Conservation (phyloP, 2,113 vertebrate species). For the Pluvialis apricaria region DNA sequence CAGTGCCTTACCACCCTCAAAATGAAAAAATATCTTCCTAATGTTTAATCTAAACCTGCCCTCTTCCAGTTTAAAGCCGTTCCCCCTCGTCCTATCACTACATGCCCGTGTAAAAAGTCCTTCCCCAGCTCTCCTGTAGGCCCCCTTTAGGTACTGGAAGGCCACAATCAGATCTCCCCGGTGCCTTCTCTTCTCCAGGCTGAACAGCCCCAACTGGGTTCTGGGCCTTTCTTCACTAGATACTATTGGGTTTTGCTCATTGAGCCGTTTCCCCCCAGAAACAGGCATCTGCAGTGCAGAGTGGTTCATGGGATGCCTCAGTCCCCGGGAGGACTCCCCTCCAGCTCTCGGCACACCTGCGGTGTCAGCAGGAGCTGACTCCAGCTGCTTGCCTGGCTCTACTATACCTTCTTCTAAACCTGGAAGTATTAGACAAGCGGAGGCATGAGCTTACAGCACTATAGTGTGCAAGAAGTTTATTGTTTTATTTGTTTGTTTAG, state of each 20-base stretch:
- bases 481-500: neutral
- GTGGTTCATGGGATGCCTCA: neutral
- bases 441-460: neutral
- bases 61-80: too few relatives aligned
- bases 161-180: too few relatives aligned
- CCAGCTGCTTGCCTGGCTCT: neutral
- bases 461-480: neutral
- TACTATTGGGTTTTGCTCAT: neutral
- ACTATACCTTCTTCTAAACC: neutral
- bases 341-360: accelerated
- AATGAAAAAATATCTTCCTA: too few relatives aligned
- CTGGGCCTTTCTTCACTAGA: neutral
- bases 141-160: too few relatives aligned
- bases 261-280: neutral
- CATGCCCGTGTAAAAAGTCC: too few relatives aligned
- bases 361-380: neutral
- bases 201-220: too few relatives aligned
- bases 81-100: too few relatives aligned
- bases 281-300: neutral
- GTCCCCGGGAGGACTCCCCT: neutral
- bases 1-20: too few relatives aligned
- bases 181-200: too few relatives aligned
- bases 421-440: neutral
- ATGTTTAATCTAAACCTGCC: too few relatives aligned
- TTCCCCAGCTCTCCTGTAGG: too few relatives aligned